Evolutionary conservation across 2,113 vertebrate species (phyloP).

Genomic region (Mirounga angustirostris): DNA sequence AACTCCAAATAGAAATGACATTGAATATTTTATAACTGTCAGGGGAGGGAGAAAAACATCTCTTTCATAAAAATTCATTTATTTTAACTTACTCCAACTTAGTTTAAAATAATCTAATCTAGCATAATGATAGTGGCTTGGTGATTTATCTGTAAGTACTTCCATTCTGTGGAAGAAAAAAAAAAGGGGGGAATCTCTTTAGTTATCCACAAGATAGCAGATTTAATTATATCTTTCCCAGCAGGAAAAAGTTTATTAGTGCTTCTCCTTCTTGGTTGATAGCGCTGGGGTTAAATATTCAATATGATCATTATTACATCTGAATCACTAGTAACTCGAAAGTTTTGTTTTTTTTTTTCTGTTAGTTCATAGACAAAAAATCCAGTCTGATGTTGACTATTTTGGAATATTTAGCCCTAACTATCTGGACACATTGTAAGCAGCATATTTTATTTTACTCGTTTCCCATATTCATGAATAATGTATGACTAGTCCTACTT

Average conservation of each 20-base stretch:
- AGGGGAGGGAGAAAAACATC: not conserved
- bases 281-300: conserved; percentile 44
- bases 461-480: conserved; percentile 74
- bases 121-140: not conserved
- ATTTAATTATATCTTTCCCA: conserved; percentile 46
- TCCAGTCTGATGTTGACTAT: not conserved
- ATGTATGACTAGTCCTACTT: conserved; percentile 61
- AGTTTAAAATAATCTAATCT: conserved; percentile 47
- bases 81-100: conserved; percentile 18
- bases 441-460: conserved; percentile 58
- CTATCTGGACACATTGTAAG: not conserved
- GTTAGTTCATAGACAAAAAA: conserved; percentile 13
- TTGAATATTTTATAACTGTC: not conserved
- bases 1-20: not conserved
- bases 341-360: not conserved
- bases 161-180: not conserved
- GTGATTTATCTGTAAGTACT: not conserved
- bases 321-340: not conserved
- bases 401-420: conserved; percentile 36
- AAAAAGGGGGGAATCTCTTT: not conserved
- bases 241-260: not conserved
- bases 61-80: conserved; percentile 1
- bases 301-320: conserved; percentile 38
- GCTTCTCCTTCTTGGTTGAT: not conserved
- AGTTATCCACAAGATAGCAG: not conserved